Evolutionary conservation across 1,140 invertebrate genomes (phyloP).

Genomic region (Drosophila pseudoananassae): DNA sequence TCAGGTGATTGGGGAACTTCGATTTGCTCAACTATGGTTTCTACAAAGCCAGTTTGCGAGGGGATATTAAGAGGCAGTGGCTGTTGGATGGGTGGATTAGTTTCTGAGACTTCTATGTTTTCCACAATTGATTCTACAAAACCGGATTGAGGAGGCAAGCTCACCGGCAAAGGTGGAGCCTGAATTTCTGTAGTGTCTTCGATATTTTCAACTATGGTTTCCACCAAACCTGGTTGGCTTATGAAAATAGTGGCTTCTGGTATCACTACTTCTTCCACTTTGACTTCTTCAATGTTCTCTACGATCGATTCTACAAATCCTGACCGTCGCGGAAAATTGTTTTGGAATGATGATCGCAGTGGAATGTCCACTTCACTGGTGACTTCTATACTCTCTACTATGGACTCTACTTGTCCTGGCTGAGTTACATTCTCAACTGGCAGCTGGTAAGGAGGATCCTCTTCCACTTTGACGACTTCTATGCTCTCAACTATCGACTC

Average conservation of each 20-base stretch:
- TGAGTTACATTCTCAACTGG: neutral
- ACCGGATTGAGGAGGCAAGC: neutral
- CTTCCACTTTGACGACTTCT: neutral
- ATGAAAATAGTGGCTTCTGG: neutral
- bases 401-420: neutral
- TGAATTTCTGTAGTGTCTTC: neutral
- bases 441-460: neutral
- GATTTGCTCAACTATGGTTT: conserved; percentile 25
- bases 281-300: conserved; percentile 20
- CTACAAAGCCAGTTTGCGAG: conserved; percentile 11
- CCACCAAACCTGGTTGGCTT: neutral
- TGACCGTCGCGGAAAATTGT: neutral
- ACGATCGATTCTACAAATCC: conserved; percentile 21
- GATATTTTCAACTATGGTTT: neutral
- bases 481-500: conserved; percentile 25
- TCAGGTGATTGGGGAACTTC: conserved; percentile 1
- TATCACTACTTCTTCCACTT: neutral
- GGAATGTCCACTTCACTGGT: neutral
- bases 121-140: conserved; percentile 25
- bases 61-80: conserved; percentile 12
- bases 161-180: neutral
- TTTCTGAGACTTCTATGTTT: conserved; percentile 14
- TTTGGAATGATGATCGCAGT: neutral
- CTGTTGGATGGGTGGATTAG: neutral
- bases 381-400: conserved; percentile 27